Base-by-base conservation (phyloP, 1,140 invertebrate genomes). In the Uloborus diversus region DNA sequence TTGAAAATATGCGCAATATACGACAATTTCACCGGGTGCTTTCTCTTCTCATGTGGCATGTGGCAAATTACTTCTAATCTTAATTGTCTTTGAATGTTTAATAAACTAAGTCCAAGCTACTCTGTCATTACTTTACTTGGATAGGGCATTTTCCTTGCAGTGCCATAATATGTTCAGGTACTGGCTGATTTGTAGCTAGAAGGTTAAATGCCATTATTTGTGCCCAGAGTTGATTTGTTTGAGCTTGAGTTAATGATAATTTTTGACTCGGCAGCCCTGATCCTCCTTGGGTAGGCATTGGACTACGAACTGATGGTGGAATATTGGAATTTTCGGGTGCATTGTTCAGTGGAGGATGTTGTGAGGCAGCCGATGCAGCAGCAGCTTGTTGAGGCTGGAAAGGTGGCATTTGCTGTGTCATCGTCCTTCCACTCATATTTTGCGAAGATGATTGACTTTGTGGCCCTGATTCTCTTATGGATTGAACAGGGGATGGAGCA, bases 51-150 rank as follows among this genome's bases (percentile, higher is more conserved):
- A 97, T 96, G 85, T 94, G n/a, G n/a, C n/a, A n/a, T n/a, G n/a
- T n/a, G 96, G 0, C 93, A 91, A 5, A 97, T 90, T 66, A 96
- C 94, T 82, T 90, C 89, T 37, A 82, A 82, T 56, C 89, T 83
- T 53, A 90, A 81, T 85, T 97, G 94, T 9, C 96, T 91, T 86
- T 99, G 98, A 85, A 99, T 97, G 86, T 99, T 98, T 0, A 99
- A 88, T 9, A 99, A 92, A 56, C 96, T 88, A 33, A 99, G 88
- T 59, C 97, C 96, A 82, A 96, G 88, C 20, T 99, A 86, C 88
- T 99, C 98, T 69, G 98, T 98, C 87, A 96, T 94, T 0, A 96
- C 96, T 86, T 98, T 96, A 17, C 93, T 56, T 96, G 91, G 82
- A 94, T 65, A 69, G 84, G 97, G 89, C 99, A 97, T 82, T 97